A percentile compares a stretch with the other conserved stretches of the same genome.
Evolutionary conservation across 1,140 invertebrate genomes (phyloP).

Genomic region (Fopius arisanus): DNA sequence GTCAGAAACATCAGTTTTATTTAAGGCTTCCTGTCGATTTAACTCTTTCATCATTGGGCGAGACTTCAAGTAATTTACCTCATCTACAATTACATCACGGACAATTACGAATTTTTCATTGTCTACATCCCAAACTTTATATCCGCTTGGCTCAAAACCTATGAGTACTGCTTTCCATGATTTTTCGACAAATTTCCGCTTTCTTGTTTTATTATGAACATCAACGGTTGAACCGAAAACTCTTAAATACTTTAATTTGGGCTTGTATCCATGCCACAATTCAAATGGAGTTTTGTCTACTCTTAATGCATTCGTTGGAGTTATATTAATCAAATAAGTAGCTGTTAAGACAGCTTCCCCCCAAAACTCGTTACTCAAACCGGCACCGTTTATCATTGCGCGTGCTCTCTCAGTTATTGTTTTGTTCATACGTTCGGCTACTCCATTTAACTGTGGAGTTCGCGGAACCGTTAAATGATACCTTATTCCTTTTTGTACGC

Average conservation of each 20-base stretch:
- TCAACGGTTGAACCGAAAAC: slow-evolving; percentile 62
- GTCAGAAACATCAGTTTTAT: slow-evolving; percentile 28
- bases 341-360: slow-evolving; percentile 56
- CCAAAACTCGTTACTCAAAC: slow-evolving; percentile 51
- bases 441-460: slow-evolving; percentile 19
- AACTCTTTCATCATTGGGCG: slow-evolving; percentile 32
- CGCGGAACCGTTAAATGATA: slow-evolving; percentile 12
- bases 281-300: slow-evolving; percentile 59
- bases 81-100: slow-evolving; percentile 58
- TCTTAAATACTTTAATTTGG: slow-evolving; percentile 59
- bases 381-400: slow-evolving; percentile 46
- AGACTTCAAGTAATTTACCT: slow-evolving; percentile 50
- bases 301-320: slow-evolving; percentile 53
- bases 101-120: slow-evolving; percentile 47
- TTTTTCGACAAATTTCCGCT: slow-evolving; percentile 56
- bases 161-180: slow-evolving; percentile 56
- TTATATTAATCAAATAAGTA: slow-evolving; percentile 30
- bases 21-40: background rate
- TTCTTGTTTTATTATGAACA: slow-evolving; percentile 56
- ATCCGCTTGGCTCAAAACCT: slow-evolving; percentile 59
- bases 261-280: slow-evolving; percentile 61
- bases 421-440: slow-evolving; percentile 55
- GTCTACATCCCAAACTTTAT: slow-evolving; percentile 55
- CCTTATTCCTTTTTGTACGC: slow-evolving; percentile 20
- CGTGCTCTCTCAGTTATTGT: slow-evolving; percentile 59